Percentiles rank a stretch among this genome's conserved stretches.
These are phyloP conservation scores for Calephelis perditalis DNA, from an alignment of 2,888 invertebrate species.

Conservation along the genomic window DNA sequence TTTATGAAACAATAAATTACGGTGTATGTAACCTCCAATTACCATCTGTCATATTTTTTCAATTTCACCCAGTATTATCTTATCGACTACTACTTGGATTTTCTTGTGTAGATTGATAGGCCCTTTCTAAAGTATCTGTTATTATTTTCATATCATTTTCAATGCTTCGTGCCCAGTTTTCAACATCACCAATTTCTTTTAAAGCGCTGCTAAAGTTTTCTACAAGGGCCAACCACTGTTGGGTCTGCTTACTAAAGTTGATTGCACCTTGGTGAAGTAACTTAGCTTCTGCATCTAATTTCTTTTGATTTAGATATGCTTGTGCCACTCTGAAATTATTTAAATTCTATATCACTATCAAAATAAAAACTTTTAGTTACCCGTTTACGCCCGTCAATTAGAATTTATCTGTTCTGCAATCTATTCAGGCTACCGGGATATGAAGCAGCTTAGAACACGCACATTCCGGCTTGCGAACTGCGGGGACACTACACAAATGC, in stretches of 20 bases:
- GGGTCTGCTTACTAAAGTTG: constrained; percentile 97
- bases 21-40: too few relatives aligned
- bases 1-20: too few relatives aligned
- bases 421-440: too few relatives aligned
- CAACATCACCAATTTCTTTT: constrained; percentile 98
- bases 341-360: constrained; percentile 6
- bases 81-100: constrained; percentile 45
- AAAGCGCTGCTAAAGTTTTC: constrained; percentile 92
- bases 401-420: too few relatives aligned
- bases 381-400: too few relatives aligned
- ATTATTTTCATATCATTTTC: constrained; percentile 97
- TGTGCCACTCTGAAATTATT: constrained; percentile 90
- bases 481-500: too few relatives aligned
- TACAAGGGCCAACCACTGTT: constrained; percentile 96
- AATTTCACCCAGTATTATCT: constrained; percentile 3
- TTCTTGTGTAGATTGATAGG: constrained; percentile 86
- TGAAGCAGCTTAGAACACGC: too few relatives aligned
- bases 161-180: constrained; percentile 98
- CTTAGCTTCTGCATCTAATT: constrained; percentile 97
- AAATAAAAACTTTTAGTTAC: background rate
- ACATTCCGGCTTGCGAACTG: too few relatives aligned
- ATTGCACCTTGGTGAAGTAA: constrained; percentile 95
- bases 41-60: too few relatives aligned
- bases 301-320: constrained; percentile 98
- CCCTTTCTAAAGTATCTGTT: constrained; percentile 93